Evolutionary conservation across 2,113 vertebrate genomes (phyloP).

Genomic region (Heloderma charlesbogerti): DNA sequence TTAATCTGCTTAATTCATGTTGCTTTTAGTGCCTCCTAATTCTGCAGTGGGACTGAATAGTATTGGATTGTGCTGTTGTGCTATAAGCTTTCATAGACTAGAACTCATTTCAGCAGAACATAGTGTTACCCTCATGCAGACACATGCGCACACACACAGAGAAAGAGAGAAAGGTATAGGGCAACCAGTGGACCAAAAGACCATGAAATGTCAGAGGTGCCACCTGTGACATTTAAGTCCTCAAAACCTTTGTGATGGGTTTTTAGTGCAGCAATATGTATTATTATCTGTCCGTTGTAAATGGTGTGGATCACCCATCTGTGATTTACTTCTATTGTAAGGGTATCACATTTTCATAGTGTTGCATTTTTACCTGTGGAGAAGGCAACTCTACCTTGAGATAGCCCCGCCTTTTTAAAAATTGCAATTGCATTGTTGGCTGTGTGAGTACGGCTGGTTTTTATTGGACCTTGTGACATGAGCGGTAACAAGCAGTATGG

Average conservation of each 20-base stretch:
- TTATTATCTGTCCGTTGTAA: neutral
- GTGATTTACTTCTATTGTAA: neutral
- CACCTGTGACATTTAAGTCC: neutral
- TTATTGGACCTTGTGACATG: neutral
- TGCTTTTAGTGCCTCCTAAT: neutral
- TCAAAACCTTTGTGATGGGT: too few relatives aligned
- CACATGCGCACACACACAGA: neutral
- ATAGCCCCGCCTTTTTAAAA: neutral
- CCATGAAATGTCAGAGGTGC: neutral
- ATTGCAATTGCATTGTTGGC: neutral
- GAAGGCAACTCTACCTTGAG: neutral
- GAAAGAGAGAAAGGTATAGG: too few relatives aligned
- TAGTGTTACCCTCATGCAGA: neutral
- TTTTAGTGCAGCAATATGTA: neutral
- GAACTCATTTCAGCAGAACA: neutral
- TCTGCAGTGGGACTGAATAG: too few relatives aligned
- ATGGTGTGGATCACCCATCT: neutral
- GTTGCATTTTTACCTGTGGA: neutral
- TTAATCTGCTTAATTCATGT: neutral
- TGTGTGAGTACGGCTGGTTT: neutral
- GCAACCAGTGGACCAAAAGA: neutral
- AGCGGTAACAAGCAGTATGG: neutral
- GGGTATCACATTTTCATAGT: neutral
- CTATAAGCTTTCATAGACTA: neutral
- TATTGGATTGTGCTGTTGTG: too few relatives aligned